These are phyloP conservation scores for Drosophila colorata DNA, from an alignment of 2,888 invertebrate genomes.

Conservation along the genomic window DNA sequence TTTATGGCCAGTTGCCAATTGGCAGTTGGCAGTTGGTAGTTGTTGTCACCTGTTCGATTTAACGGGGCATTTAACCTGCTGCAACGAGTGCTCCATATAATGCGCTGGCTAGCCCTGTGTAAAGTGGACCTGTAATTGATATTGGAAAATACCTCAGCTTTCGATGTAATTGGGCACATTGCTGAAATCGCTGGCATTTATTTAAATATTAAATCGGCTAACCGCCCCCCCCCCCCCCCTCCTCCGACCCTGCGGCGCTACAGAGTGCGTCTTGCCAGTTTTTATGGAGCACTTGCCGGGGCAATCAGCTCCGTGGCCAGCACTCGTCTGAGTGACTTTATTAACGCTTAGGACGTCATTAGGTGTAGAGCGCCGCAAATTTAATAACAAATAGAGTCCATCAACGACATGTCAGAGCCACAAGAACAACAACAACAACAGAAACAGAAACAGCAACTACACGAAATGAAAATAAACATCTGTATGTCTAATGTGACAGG, in stretches of 20 bases:
- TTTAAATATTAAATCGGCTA: slow-evolving; percentile 20
- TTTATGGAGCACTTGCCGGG: slow-evolving; percentile 11
- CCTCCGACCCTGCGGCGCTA: not conserved
- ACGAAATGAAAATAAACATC: slow-evolving; percentile 17
- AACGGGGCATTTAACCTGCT: slow-evolving; percentile 11
- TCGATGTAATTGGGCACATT: slow-evolving; percentile 25
- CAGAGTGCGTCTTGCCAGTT: too few species aligned
- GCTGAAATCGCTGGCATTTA: slow-evolving; percentile 15
- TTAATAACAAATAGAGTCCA: slow-evolving; percentile 66
- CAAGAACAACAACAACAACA: slow-evolving; percentile 13
- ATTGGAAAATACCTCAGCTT: slow-evolving; percentile 16
- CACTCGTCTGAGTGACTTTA: slow-evolving; percentile 22
- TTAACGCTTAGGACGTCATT: slow-evolving; percentile 53
- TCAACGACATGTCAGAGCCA: slow-evolving; percentile 43
- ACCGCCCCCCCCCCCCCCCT: not conserved
- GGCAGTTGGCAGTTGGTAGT: slow-evolving; percentile 3
- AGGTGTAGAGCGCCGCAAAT: slow-evolving; percentile 32
- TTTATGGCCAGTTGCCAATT: slow-evolving; percentile 25
- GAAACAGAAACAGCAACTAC: not conserved
- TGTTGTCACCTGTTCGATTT: slow-evolving; percentile 33
- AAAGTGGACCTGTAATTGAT: slow-evolving; percentile 16
- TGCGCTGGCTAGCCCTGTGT: not conserved
- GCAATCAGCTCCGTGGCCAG: not conserved
- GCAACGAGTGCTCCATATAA: not conserved
- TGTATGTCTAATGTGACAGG: slow-evolving; percentile 38